These are phyloP conservation scores for Acridotheres tristis DNA, from an alignment of 2,797 vertebrate species.

Conservation along the genomic window DNA sequence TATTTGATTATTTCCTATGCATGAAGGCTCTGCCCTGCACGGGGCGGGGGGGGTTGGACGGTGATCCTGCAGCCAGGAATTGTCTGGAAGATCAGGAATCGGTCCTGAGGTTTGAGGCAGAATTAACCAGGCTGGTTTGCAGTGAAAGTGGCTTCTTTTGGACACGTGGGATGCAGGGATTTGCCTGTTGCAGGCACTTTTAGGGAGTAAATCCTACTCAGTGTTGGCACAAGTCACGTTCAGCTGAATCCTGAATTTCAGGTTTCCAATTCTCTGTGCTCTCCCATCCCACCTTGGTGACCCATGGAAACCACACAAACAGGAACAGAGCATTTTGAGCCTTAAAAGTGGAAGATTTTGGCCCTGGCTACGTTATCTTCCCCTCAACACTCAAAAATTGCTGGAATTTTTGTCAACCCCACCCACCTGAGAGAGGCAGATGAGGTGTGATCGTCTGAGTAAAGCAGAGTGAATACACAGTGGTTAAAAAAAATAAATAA, in stretches of 20 bases:
- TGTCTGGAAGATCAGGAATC: fast-evolving
- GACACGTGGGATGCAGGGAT: not conserved
- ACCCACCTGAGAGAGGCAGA: not conserved
- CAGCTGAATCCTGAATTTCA: not conserved
- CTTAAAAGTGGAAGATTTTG: not conserved
- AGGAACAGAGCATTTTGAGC: not conserved
- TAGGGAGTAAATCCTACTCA: not conserved
- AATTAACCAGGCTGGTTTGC: not conserved
- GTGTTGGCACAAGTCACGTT: too few species aligned
- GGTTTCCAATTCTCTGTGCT: not conserved
- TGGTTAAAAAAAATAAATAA: not conserved
- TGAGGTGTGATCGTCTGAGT: not conserved
- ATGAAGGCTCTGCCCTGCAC: not conserved
- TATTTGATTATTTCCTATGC: not conserved
- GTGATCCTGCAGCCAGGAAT: fast-evolving
- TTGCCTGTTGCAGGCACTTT: not conserved
- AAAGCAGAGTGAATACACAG: not conserved
- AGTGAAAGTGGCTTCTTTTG: not conserved
- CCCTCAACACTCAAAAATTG: not conserved
- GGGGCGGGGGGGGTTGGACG: fast-evolving
- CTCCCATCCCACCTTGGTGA: not conserved
- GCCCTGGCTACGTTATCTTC: not conserved
- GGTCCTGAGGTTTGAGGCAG: not conserved
- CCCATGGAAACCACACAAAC: not conserved
- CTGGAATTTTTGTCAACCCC: not conserved